Base-by-base conservation (phyloP, 2,113 vertebrate species). In the Paedocypris sp. region DNA sequence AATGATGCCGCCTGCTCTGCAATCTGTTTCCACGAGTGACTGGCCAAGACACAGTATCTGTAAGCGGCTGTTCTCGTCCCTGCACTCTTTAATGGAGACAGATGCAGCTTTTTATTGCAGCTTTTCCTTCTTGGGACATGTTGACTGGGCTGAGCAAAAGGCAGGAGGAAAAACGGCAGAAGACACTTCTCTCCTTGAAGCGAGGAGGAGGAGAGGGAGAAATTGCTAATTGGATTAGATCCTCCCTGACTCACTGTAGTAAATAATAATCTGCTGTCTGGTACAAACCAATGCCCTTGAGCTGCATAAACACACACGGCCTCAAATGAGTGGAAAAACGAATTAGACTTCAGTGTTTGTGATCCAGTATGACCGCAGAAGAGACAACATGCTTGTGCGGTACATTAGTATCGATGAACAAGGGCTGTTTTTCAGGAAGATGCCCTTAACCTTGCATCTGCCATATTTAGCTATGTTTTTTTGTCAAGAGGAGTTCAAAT, bases 21-120 rank as follows among this genome's bases (percentile, higher is more conserved):
- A 75, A 73, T 80, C 70, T 79, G 46, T 22, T 74, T 61, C 29
- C 58, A 71, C 18, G 67, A 69, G 69, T 56, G 42, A 47, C 49
- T 67, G 28, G 64, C 57, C 59, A 71, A 73, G 64, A 72, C 45
- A 60, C 60, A 43, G 46, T 54, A 33, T 43, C 54, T 62, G 53
- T 26, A 23, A 53, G 47, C 45, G 16, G 25, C 36, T 32, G 25
- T 13, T 39, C 28, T 13, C 47, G 32, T 57, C 45, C 45, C 60
- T 10, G 13, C 9, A 58, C 46, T 56, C 39, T 66, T 71, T 71
- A 66, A 80, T 77, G 57, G 77, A 72, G 66, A 78, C 64, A 73
- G 72, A 74, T 80, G 64, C 38, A 45, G 72, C 29, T 36, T 50
- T 66, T 68, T 67, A 64, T 65, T 47, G 19, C 19, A 49, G 47